Evolutionary conservation across 2,888 invertebrate species (phyloP).

Genomic region (Clistopyga incitator): DNA sequence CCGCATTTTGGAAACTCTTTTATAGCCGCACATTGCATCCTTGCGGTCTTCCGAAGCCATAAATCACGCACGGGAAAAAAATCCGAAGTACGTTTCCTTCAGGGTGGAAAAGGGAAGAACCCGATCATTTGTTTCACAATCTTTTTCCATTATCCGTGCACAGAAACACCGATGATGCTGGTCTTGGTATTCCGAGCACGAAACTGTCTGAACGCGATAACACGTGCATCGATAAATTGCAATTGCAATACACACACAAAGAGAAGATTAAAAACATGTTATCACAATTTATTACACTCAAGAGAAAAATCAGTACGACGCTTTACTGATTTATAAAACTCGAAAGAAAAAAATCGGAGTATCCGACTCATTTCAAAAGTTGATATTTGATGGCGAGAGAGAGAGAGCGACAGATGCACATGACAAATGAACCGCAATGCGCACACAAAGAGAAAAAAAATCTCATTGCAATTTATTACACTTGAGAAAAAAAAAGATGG

Average conservation of each 20-base stretch:
- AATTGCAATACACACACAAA: background rate
- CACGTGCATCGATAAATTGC: conserved; percentile 31
- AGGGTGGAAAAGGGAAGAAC: conserved; percentile 24
- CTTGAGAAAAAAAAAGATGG: background rate
- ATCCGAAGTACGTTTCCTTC: conserved; percentile 9
- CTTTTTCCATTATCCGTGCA: conserved; percentile 49
- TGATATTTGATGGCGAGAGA: too few relatives aligned
- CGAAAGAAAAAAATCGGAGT: background rate
- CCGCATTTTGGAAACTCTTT: conserved; percentile 8
- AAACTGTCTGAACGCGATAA: conserved; percentile 53
- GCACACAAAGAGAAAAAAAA: background rate
- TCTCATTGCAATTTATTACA: background rate
- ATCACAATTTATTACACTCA: background rate
- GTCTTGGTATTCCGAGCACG: conserved; percentile 47
- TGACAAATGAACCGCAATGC: background rate
- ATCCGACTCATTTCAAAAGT: too few relatives aligned
- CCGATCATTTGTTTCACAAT: conserved; percentile 48
- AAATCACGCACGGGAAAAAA: conserved; percentile 52
- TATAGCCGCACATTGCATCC: background rate
- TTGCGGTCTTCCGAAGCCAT: conserved; percentile 18
- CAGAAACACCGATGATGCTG: conserved; percentile 38
- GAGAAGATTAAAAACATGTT: conserved; percentile 5
- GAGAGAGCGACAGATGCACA: too few relatives aligned
- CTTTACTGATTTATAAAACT: background rate
- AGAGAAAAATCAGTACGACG: background rate